Conservation (phyloP, 2,797 vertebrate genomes). For the Catostomus latipinnis region DNA sequence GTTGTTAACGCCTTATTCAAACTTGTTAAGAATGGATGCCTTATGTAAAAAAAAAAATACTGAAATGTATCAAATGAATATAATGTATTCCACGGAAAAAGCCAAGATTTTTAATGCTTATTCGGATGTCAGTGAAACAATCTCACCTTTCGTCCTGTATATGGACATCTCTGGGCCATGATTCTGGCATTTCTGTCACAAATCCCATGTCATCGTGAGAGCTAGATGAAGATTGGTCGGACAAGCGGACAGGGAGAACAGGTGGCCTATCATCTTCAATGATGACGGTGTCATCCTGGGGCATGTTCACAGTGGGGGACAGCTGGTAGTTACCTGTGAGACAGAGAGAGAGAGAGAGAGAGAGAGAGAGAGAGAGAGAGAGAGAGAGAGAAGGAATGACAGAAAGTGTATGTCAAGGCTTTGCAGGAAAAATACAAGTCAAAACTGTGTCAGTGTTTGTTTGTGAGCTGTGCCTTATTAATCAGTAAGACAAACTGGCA, state of each 20-base stretch:
- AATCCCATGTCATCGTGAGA: slow-evolving; percentile 92
- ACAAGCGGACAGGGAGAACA: slow-evolving; percentile 84
- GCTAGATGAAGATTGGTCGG: slow-evolving; percentile 91
- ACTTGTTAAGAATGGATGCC: too few species aligned
- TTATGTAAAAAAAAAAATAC: neutral
- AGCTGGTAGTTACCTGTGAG: slow-evolving; percentile 89
- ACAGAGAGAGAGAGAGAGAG: slow-evolving; percentile 34
- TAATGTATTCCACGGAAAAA: neutral
- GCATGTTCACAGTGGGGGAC: slow-evolving; percentile 97
- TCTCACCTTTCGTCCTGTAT: slow-evolving; percentile 75
- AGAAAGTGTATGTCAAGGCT: neutral
- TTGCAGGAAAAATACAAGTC: neutral
- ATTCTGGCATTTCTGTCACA: slow-evolving; percentile 71
- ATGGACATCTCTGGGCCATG: slow-evolving; percentile 83
- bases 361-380: too few species aligned
- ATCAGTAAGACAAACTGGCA: neutral
- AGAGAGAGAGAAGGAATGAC: neutral
- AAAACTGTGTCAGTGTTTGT: neutral
- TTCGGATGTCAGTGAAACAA: neutral
- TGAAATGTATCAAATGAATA: neutral
- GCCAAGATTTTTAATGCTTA: too few species aligned
- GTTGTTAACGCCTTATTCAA: too few species aligned
- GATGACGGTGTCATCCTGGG: slow-evolving; percentile 92
- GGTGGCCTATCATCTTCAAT: slow-evolving; percentile 92
- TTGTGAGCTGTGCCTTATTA: neutral